Evolutionary conservation across 2,113 vertebrate genomes (phyloP), one percentile per base, ranked within the genome.

Genomic region (Pavo muticus): DNA sequence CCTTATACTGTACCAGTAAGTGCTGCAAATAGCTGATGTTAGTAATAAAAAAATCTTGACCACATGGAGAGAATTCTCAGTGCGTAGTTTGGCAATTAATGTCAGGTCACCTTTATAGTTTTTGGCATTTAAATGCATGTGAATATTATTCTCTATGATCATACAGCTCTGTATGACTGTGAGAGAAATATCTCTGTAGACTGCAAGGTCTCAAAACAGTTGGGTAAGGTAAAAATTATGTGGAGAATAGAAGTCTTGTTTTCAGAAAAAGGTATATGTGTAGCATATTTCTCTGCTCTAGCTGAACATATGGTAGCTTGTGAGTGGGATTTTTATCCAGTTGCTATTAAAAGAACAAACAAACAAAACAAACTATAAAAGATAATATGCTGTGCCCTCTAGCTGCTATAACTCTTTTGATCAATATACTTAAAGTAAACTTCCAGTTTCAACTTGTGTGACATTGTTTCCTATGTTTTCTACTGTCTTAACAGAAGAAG

Each of bases 341-440:
- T 67, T 89, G 56, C 67, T 91, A 89, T 89, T 90, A 94, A 92
- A 95, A 94, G 87, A 91, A 84, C 48, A 91, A 92, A 57, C 47
- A 76, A 57, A 87, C 39, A 92, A 92, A 93, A 27, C 45, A 71
- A 24, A 50, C 37, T 84, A 32, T 77, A 94, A 94, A 93, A 94
- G 60, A 52, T 74, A 83, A 92, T 70, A 87, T 32, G 37, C 24
- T 88, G 16, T 87, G 77, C 68, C 82, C 54, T 77, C 32, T 90
- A 76, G 68, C 63, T 84, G 35, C 48, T 67, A 14, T 23, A 23
- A 76, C 37, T 87, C 57, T 81, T 77, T 70, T 82, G 40, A 87
- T 93, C 63, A 57, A n/a, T 14, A 8, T 32, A 23, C 67, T 85
- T 72, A 39, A 2, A 59, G 11, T 3, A 37, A 73, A 14, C 3